phyloP scores from a whole-genome alignment of 1,140 invertebrate species.

The Microplitis mediator region DNA sequence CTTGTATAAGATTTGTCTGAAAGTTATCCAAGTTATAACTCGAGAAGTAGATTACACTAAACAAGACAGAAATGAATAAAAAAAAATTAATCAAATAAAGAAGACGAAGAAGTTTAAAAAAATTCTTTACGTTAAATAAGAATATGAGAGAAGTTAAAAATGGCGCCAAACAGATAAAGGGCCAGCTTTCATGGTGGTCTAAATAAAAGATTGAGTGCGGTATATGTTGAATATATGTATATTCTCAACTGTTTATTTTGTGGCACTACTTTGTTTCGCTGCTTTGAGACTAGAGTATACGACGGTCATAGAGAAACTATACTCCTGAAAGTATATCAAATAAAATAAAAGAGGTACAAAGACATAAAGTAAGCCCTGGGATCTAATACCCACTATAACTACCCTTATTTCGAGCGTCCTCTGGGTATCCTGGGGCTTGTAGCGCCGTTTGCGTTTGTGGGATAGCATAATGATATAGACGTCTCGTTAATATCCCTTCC shows the following conservation, averaged over 20 bases:
- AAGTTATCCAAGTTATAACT: too few species aligned
- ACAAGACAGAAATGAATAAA: too few species aligned
- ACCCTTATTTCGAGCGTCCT: slow-evolving; percentile 45
- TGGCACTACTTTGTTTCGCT: neutral
- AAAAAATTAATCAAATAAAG: too few species aligned
- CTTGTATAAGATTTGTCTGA: too few species aligned
- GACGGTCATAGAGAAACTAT: neutral
- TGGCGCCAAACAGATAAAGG: too few species aligned
- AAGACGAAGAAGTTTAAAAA: too few species aligned
- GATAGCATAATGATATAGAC: slow-evolving; percentile 60
- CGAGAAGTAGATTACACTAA: too few species aligned
- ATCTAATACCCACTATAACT: slow-evolving; percentile 49
- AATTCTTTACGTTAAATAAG: too few species aligned
- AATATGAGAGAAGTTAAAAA: too few species aligned
- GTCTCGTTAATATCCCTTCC: slow-evolving; percentile 47
- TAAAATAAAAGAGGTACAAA: neutral
- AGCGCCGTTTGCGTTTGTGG: slow-evolving; percentile 36
- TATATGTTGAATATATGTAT: neutral
- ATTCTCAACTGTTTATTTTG: slow-evolving; percentile 5
- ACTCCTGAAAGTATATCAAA: neutral
- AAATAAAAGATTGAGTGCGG: slow-evolving; percentile 11
- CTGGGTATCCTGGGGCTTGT: slow-evolving; percentile 3
- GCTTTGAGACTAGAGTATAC: too few species aligned
- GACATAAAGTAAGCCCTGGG: neutral
- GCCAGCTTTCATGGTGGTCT: slow-evolving; percentile 37